Percentiles rank a stretch among this genome's conserved stretches.
These are phyloP conservation scores for Tichodroma muraria DNA, from an alignment of 2,113 vertebrate genomes.

Conservation along the genomic window DNA sequence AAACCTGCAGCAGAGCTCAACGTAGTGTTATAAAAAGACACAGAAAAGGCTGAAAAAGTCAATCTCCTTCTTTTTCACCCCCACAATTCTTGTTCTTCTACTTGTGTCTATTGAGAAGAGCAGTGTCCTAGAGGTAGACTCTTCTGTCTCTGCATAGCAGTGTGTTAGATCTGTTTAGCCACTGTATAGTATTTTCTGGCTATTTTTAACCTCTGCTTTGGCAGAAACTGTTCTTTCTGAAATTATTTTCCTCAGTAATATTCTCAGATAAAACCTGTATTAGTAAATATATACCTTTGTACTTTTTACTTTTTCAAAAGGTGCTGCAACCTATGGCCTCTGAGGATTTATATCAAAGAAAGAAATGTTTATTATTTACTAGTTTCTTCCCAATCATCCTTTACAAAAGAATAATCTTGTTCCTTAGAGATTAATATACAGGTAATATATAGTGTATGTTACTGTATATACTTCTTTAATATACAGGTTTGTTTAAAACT, in stretches of 20 bases:
- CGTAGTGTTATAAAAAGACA: neutral
- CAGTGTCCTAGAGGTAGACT: neutral
- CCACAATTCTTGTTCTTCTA: neutral
- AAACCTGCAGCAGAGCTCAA: neutral
- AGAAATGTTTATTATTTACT: neutral
- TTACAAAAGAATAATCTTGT: neutral
- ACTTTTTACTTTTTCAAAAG: neutral
- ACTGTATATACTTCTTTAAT: neutral
- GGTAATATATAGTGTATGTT: neutral
- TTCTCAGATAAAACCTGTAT: neutral
- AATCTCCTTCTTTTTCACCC: neutral
- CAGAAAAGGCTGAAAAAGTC: neutral
- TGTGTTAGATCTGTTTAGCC: conserved; percentile 20
- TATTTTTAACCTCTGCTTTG: conserved; percentile 36
- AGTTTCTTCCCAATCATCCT: neutral
- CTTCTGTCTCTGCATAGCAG: neutral
- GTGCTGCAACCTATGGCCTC: neutral
- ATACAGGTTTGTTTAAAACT: neutral
- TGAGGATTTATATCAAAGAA: neutral
- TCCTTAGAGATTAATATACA: neutral
- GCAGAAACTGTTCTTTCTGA: neutral
- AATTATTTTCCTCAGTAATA: neutral
- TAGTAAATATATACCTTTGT: neutral
- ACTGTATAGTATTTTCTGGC: conserved; percentile 13
- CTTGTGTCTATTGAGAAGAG: neutral